Percentiles rank a stretch among this genome's conserved stretches.
phyloP scores from a whole-genome alignment of 2,113 vertebrate genomes.

The Rhea americana region DNA sequence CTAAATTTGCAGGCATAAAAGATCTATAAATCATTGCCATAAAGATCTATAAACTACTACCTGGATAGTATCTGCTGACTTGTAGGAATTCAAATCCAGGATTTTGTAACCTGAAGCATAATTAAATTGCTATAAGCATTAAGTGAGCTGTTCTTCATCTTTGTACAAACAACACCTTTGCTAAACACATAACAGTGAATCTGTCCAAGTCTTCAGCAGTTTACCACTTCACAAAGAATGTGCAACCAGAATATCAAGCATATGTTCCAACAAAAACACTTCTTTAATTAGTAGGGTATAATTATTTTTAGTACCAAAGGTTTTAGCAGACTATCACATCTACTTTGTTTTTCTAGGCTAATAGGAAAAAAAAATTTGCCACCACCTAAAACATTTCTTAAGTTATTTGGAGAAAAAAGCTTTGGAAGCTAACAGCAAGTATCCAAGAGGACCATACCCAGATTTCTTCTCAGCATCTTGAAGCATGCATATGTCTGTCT shows the following conservation, averaged over 20 bases:
- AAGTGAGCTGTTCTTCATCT: background rate
- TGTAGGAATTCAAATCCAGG: background rate
- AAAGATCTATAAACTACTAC: background rate
- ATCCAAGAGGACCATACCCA: background rate
- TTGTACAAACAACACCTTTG: constrained; percentile 41
- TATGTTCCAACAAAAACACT: constrained; percentile 7
- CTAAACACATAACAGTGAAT: background rate
- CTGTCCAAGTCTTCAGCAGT: background rate
- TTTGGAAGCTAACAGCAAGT: background rate
- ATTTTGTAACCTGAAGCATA: constrained; percentile 30
- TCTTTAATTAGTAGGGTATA: background rate
- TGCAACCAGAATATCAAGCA: background rate
- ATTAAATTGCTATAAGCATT: constrained; percentile 3
- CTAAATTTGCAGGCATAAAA: background rate
- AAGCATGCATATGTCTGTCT: fast-evolving
- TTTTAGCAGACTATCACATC: constrained; percentile 34
- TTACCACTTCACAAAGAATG: background rate
- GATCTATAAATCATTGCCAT: background rate
- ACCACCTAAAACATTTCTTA: background rate
- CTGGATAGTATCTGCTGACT: background rate
- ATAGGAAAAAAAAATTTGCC: background rate
- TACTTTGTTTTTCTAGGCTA: constrained; percentile 3
- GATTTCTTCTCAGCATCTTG: background rate
- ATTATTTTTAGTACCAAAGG: background rate
- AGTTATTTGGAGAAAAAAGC: background rate